Evolutionary conservation across 2,888 invertebrate species (phyloP).

Genomic region (Tortrix viridana): DNA sequence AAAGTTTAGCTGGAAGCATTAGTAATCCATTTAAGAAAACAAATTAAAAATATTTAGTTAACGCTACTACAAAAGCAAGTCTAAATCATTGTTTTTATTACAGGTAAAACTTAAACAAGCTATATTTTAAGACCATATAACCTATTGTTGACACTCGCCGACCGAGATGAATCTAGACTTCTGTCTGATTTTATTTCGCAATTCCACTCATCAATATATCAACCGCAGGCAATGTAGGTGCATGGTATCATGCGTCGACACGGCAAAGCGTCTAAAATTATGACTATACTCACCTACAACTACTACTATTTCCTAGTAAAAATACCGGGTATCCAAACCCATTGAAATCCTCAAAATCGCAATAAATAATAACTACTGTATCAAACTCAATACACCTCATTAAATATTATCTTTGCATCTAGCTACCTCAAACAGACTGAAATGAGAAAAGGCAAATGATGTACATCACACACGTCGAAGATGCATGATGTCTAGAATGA

Average conservation of each 20-base stretch:
- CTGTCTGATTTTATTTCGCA: constrained; percentile 3
- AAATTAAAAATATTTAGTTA: too few relatives aligned
- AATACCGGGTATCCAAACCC: constrained; percentile 70
- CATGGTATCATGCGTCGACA: constrained; percentile 61
- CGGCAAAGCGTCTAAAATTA: constrained; percentile 72
- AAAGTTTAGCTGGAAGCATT: too few relatives aligned
- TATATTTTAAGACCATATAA: not conserved
- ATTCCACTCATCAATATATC: constrained; percentile 1
- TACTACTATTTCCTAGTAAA: constrained; percentile 66
- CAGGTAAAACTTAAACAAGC: too few relatives aligned
- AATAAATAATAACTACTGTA: constrained; percentile 73
- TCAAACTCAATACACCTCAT: constrained; percentile 65
- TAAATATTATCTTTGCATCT: constrained; percentile 62
- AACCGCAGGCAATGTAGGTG: constrained; percentile 47
- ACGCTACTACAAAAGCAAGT: too few relatives aligned
- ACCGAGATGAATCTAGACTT: constrained; percentile 1
- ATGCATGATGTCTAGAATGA: constrained; percentile 54
- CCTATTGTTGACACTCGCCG: not conserved
- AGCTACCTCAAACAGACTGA: constrained; percentile 76
- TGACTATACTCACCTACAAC: constrained; percentile 65
- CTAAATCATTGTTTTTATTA: too few relatives aligned
- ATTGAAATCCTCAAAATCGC: constrained; percentile 58
- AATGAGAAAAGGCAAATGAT: constrained; percentile 62
- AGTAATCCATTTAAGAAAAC: too few relatives aligned
- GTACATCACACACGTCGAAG: constrained; percentile 77